These are phyloP conservation scores for Natrix natrix DNA, from an alignment of 2,797 vertebrate species.

Conservation along the genomic window DNA sequence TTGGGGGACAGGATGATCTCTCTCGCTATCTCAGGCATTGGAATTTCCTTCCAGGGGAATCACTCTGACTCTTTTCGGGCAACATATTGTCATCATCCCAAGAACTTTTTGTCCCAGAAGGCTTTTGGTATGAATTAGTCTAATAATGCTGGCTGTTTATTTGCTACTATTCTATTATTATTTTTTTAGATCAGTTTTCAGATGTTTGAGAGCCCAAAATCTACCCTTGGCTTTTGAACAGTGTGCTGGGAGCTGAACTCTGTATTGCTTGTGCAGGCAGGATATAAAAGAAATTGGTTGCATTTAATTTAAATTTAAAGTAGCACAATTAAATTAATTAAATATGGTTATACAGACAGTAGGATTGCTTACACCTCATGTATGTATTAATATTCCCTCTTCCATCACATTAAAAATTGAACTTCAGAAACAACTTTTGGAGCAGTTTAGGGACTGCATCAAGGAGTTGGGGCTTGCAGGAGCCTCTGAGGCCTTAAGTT, in stretches of 20 bases:
- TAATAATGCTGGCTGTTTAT: neutral
- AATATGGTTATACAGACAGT: neutral
- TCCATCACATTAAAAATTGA: neutral
- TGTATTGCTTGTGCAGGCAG: neutral
- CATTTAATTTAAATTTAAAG: neutral
- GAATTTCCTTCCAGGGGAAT: neutral
- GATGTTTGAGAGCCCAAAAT: neutral
- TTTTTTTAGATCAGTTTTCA: neutral
- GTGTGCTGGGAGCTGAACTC: neutral
- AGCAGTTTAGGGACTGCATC: neutral
- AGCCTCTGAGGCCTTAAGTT: neutral
- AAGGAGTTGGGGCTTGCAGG: neutral
- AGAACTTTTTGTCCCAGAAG: neutral
- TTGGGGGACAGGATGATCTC: neutral
- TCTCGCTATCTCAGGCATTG: neutral
- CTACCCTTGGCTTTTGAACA: neutral
- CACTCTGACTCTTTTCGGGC: neutral
- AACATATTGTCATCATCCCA: neutral
- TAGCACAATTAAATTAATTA: neutral
- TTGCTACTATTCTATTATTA: neutral
- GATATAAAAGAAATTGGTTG: neutral
- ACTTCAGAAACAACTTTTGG: neutral
- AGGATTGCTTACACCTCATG: neutral
- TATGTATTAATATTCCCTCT: neutral
- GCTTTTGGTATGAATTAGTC: neutral